Base-by-base conservation (phyloP, 2,797 vertebrate species). In the Brotogeris chrysoptera region DNA sequence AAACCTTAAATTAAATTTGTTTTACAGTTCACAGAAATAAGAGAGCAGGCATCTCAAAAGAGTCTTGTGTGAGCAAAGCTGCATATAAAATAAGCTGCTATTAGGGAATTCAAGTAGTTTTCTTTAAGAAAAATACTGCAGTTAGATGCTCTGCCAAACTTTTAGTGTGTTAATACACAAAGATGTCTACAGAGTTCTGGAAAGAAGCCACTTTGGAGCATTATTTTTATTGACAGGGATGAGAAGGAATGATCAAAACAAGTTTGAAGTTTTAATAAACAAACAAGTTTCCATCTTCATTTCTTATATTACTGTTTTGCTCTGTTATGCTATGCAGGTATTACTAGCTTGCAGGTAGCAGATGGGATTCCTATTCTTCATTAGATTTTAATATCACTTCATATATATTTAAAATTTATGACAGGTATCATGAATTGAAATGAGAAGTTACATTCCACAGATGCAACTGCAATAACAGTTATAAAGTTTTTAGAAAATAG, bases 371-470 rank as follows among this genome's bases (percentile, higher is more conserved):
- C 53, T 93, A 50, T 57, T 87, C 69, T 73, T 89, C 80, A 89
- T 93, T 71, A 93, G 91, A 81, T 17, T 94, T 91, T 86, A 96
- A 93, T 95, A 92, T 59, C 43, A 47, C 63, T 93, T 96, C 90
- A 88, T 93, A 65, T 94, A 95, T 96, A 95, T 96, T 95, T 96
- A 80, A 94, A 95, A 90, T 94, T 69, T 96, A 6, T 90, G 92
- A 63, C n/a, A 70, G 50, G 19, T 52, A 69, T 95, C 88, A 92
- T 95, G 95, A 96, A 96, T 97, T 93, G 88, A 87, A 92, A 93
- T 92, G 87, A 88, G 87, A 43, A 64, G 4, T 80, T 94, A 89
- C 46, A 83, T 72, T 89, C 78, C 52, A 39, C 74, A 80, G 80
- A 85, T 93, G 80, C n/a, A 94, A 74, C 52, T 92, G 88, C 50